Evolutionary conservation across 2,797 vertebrate species (phyloP), one percentile per base, ranked within the genome.

Genomic region (Agapornis canus): DNA sequence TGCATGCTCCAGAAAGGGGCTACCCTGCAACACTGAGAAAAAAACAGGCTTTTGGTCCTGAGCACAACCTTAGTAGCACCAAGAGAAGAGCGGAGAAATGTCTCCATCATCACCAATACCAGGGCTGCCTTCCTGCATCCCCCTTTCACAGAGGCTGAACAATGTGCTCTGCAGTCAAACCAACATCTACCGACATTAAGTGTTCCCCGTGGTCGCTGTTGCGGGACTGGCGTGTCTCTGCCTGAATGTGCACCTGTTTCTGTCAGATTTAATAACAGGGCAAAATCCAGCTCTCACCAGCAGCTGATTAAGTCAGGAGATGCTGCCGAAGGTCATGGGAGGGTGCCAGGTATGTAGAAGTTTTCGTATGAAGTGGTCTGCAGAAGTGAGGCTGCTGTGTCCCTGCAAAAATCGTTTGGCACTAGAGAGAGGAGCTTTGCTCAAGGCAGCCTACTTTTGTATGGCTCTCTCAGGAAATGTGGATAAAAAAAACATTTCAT

Each of bases 21-120:
- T 79, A 71, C 79, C 6, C 25, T 51, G 20, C n/a, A 68, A 7
- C 19, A 1, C 1, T 57, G 64, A 56, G 9, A 7, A 17, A 51
- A 29, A 42, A 51, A 42, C 0, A 0, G 9, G 4, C 0, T 13
- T 7, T 69, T 7, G 0, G 8, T 57, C 35, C 21, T 1, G 0
- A 68, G 25, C 17, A 27, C 47, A 73, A 9, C 42, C 13, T 40
- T 25, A 32, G n/a, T 6, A 69, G 35, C 43, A 51, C 47, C 18
- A 19, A 54, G 47, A 72, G 23, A 22, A 40, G 35, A 77, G 14
- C 6, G 51, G 42, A 63, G 35, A 52, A 90, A 42, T 18, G 52
- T 2, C 7, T 15, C 4, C 14, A 43, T 7, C 39, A 32, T 31
- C 56, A 42, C 13, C 37, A 54, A 9, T 2, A n/a, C 13, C 0